A percentile compares a stretch with the other conserved stretches of the same genome.
Evolutionary conservation across 2,113 vertebrate genomes (phyloP).

Genomic region (Hippocampus mohnikei): DNA sequence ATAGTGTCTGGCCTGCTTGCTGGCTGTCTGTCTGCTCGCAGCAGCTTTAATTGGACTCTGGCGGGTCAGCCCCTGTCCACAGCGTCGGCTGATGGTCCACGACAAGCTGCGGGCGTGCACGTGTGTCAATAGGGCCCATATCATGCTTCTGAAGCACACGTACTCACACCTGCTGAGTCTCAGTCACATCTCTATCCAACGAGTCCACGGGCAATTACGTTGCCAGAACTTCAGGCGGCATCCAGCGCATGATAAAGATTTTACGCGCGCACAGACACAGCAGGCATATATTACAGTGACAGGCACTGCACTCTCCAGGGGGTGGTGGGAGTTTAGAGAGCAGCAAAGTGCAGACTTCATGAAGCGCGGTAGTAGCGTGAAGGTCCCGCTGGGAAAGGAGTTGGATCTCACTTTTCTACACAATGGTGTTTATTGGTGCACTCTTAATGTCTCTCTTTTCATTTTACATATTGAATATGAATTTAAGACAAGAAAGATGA

Average conservation of each 20-base stretch:
- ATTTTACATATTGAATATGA: neutral
- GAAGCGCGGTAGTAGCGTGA: slow-evolving; percentile 12
- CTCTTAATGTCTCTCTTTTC: neutral
- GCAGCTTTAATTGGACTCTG: slow-evolving; percentile 62
- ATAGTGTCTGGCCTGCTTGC: slow-evolving; percentile 24
- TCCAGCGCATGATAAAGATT: slow-evolving; percentile 34
- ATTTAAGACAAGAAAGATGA: neutral
- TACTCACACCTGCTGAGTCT: slow-evolving; percentile 48
- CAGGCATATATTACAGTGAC: slow-evolving; percentile 17
- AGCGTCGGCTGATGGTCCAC: slow-evolving; percentile 53
- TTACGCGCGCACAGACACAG: slow-evolving; percentile 3
- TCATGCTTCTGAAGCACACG: slow-evolving; percentile 54
- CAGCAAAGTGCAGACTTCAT: slow-evolving; percentile 39
- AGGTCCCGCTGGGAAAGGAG: slow-evolving; percentile 23
- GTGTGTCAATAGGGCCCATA: slow-evolving; percentile 8
- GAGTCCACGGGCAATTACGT: slow-evolving; percentile 58
- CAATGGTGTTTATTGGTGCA: neutral
- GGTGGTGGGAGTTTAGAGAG: slow-evolving; percentile 31
- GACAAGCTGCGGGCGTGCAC: slow-evolving; percentile 17
- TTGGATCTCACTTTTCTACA: neutral
- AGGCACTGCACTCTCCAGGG: slow-evolving; percentile 17
- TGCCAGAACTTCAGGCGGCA: slow-evolving; percentile 55
- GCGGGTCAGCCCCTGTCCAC: slow-evolving; percentile 54
- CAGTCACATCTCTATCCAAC: slow-evolving; percentile 55
- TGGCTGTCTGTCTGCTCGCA: slow-evolving; percentile 56